Evolutionary conservation across 2,888 invertebrate genomes (phyloP).

Genomic region (Callinectes sapidus): DNA sequence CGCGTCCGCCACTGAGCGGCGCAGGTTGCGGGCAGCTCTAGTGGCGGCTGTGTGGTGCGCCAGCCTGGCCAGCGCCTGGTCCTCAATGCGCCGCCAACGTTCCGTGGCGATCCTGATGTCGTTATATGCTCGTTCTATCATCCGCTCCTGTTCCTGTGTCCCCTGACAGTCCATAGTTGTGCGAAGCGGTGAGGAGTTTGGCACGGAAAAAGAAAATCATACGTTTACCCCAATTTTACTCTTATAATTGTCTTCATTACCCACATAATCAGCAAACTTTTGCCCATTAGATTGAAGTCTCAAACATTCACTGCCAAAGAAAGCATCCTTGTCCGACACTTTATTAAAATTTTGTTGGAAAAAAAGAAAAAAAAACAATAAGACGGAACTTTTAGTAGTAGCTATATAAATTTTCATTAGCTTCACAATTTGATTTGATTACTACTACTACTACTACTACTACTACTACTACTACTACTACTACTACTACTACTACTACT

Average conservation of each 20-base stretch:
- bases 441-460: conserved; percentile 35
- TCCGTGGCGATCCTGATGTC: conserved; percentile 38
- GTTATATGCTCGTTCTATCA: conserved; percentile 42
- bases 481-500: conserved; percentile 20
- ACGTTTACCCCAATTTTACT: background rate
- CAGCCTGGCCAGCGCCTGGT: conserved; percentile 55
- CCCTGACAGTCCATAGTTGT: conserved; percentile 8
- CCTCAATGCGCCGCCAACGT: conserved; percentile 50
- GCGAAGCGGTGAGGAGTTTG: background rate
- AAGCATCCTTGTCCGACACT: too few relatives aligned
- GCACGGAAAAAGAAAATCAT: background rate
- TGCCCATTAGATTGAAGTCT: too few relatives aligned
- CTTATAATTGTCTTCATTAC: too few relatives aligned
- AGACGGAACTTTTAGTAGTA: too few relatives aligned
- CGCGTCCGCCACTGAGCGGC: conserved; percentile 39
- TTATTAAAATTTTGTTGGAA: too few relatives aligned
- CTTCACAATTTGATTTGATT: background rate
- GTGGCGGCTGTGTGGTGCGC: conserved; percentile 56
- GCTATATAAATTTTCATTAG: background rate
- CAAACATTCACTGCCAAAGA: too few relatives aligned
- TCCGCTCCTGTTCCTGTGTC: conserved; percentile 14
- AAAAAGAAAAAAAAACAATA: too few relatives aligned
- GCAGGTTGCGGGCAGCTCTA: conserved; percentile 43
- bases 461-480: conserved; percentile 29
- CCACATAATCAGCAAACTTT: too few relatives aligned